A percentile compares a stretch with the other conserved stretches of the same genome.
These are phyloP conservation scores for Beaufortia kweichowensis DNA, from an alignment of 2,113 vertebrate genomes.

Conservation along the genomic window DNA sequence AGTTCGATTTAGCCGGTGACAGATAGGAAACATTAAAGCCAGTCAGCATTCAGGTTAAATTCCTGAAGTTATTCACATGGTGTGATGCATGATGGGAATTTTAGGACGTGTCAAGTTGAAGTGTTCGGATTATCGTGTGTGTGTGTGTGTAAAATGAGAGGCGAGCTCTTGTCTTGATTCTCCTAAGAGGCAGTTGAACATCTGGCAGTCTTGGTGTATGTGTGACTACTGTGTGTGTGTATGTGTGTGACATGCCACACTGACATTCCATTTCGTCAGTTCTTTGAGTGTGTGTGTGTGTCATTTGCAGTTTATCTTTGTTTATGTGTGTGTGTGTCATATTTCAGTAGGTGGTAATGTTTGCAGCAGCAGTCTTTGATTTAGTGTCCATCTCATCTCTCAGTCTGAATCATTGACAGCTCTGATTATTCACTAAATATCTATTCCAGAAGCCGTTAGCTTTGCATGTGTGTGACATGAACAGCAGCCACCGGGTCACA, in stretches of 20 bases:
- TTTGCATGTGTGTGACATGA: constrained; percentile 31
- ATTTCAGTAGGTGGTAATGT: constrained; percentile 42
- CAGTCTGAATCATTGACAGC: constrained; percentile 74
- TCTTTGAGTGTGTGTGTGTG: constrained; percentile 40
- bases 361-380: constrained; percentile 61
- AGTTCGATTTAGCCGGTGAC: too few relatives aligned
- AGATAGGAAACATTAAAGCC: not conserved
- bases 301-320: constrained; percentile 23
- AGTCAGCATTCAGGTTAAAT: not conserved
- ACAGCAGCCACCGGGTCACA: not conserved
- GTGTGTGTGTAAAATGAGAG: constrained; percentile 32
- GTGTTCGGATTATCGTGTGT: constrained; percentile 39
- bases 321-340: constrained; percentile 25
- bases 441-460: constrained; percentile 71
- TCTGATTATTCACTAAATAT: constrained; percentile 76
- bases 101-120: constrained; percentile 15
- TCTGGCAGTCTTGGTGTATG: constrained; percentile 62
- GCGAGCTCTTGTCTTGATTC: constrained; percentile 40
- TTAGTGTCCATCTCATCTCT: constrained; percentile 67
- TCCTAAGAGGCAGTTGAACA: constrained; percentile 68
- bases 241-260: constrained; percentile 64
- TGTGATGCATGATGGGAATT: constrained; percentile 11
- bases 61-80: constrained; percentile 6
- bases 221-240: constrained; percentile 51
- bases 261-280: constrained; percentile 69